These are phyloP conservation scores for Habroteleia sp. DNA, from an alignment of 2,888 invertebrate species.

Conservation along the genomic window DNA sequence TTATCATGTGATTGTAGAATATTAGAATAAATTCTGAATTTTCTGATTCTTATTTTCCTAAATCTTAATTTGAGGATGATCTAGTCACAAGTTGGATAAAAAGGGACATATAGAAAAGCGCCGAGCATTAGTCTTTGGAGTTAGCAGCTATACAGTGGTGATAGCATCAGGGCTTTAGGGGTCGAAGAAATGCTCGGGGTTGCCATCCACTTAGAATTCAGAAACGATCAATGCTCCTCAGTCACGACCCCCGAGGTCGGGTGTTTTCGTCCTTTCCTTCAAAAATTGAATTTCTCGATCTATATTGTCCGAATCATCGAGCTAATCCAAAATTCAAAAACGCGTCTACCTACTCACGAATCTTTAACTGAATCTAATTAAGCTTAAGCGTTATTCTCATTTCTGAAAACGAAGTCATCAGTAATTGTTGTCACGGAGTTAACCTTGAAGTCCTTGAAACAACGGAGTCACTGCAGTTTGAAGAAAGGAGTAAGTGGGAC, in stretches of 20 bases:
- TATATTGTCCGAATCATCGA: conserved; percentile 12
- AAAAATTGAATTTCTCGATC: conserved; percentile 64
- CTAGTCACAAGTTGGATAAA: conserved; percentile 5
- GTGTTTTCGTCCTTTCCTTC: conserved; percentile 62
- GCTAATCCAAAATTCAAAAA: conserved; percentile 19
- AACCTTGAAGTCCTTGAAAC: conserved; percentile 11
- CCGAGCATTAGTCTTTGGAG: conserved; percentile 28
- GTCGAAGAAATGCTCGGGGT: conserved; percentile 71
- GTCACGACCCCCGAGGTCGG: conserved; percentile 64
- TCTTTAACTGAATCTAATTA: conserved; percentile 11
- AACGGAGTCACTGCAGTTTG: too few species aligned
- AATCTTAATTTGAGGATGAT: conserved; percentile 13
- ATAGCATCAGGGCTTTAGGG: conserved; percentile 59
- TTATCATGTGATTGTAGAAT: too few species aligned
- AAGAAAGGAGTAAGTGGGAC: too few species aligned
- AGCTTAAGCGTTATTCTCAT: conserved; percentile 3
- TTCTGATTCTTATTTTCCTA: background rate
- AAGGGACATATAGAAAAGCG: conserved; percentile 4
- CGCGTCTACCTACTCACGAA: conserved; percentile 7
- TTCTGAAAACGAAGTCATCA: background rate
- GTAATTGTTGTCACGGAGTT: conserved; percentile 4
- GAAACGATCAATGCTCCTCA: conserved; percentile 77
- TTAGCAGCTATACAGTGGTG: conserved; percentile 28
- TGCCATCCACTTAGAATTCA: conserved; percentile 77
- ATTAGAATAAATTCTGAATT: too few species aligned